Evolutionary conservation across 2,113 vertebrate species (phyloP).

Genomic region (Megaleporinus macrocephalus): DNA sequence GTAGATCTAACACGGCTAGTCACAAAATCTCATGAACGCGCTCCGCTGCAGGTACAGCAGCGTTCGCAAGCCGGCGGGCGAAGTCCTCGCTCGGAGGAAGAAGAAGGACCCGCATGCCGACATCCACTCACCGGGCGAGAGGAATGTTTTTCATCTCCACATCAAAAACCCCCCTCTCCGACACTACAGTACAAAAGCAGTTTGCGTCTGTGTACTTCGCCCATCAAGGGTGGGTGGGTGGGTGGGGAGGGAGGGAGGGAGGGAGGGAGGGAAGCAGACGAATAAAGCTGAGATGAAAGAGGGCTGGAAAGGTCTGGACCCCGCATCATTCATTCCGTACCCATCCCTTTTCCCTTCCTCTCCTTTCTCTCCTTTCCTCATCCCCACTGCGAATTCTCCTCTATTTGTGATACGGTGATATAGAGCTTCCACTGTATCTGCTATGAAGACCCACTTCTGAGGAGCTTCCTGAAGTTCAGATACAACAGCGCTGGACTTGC

Average conservation of each 20-base stretch:
- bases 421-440: not conserved
- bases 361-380: not conserved
- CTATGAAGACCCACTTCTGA: not conserved
- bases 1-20: not conserved
- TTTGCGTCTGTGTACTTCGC: slow-evolving; percentile 41
- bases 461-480: not conserved
- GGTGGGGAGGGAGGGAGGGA: too few relatives aligned
- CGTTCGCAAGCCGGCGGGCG: slow-evolving; percentile 23
- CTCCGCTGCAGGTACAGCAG: slow-evolving; percentile 12
- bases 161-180: slow-evolving; percentile 51
- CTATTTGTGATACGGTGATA: slow-evolving; percentile 19
- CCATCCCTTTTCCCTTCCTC: not conserved
- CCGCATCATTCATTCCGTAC: slow-evolving; percentile 27
- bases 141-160: slow-evolving; percentile 54
- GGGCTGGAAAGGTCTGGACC: slow-evolving; percentile 30
- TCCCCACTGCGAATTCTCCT: not conserved
- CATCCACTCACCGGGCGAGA: slow-evolving; percentile 49
- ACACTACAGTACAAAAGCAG: slow-evolving; percentile 42
- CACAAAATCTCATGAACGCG: slow-evolving; percentile 6
- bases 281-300: slow-evolving; percentile 53
- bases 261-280: slow-evolving; percentile 26
- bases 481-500: not conserved
- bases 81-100: slow-evolving; percentile 39
- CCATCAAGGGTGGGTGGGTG: not conserved
- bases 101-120: slow-evolving; percentile 47